phyloP scores from a whole-genome alignment of 1,140 invertebrate species.

The Aporrectodea caliginosa region DNA sequence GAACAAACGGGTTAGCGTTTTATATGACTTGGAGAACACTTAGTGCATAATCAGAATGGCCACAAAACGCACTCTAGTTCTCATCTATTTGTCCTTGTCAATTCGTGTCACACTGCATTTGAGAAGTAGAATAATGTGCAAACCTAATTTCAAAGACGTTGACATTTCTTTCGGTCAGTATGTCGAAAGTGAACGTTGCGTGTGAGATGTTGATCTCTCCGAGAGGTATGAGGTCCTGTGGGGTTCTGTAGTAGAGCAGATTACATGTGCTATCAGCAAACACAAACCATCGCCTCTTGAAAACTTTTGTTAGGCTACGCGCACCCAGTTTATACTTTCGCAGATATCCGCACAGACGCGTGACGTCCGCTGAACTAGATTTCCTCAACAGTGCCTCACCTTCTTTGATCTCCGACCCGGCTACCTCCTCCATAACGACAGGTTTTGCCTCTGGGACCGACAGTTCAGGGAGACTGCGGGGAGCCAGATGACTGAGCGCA shows the following conservation, averaged over 20 bases:
- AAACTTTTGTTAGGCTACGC: slow-evolving; percentile 36
- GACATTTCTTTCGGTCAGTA: slow-evolving; percentile 29
- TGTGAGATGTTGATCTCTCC: slow-evolving; percentile 54
- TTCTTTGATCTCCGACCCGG: not conserved
- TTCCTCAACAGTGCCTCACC: not conserved
- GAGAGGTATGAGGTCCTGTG: slow-evolving; percentile 49
- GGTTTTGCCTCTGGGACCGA: not conserved
- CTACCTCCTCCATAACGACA: not conserved
- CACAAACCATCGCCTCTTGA: slow-evolving; percentile 52
- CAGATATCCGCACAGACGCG: slow-evolving; percentile 12
- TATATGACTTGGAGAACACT: no score
- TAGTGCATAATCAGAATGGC: no score
- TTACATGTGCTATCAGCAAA: slow-evolving; percentile 50
- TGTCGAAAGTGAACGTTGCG: slow-evolving; percentile 48
- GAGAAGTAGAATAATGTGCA: no score
- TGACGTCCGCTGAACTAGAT: not conserved
- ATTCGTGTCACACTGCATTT: no score
- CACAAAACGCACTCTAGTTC: no score
- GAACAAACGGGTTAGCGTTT: no score
- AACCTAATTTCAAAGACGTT: slow-evolving; percentile 51
- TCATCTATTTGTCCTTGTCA: no score
- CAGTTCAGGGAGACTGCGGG: not conserved
- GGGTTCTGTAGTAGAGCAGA: slow-evolving; percentile 52
- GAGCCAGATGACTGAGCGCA: not conserved
- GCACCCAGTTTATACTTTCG: slow-evolving; percentile 11